Evolutionary conservation across 2,888 invertebrate species (phyloP).

Genomic region (Drosophila paucipuncta): DNA sequence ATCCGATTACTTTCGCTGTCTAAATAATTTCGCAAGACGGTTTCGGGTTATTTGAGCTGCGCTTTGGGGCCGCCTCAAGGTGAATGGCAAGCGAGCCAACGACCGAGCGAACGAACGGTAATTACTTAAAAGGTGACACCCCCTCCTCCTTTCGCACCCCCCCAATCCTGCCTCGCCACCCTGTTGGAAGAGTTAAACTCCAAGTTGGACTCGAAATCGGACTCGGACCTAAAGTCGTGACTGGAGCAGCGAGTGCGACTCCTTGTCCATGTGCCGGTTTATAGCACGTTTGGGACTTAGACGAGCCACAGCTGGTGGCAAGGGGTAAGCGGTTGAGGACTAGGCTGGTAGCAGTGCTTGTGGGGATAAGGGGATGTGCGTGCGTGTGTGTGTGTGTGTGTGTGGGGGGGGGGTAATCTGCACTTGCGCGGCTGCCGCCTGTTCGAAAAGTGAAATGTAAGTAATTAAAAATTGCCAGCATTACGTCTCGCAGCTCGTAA

Average conservation of each 20-base stretch:
- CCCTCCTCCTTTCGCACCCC: neutral
- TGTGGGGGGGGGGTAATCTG: slow-evolving; percentile 23
- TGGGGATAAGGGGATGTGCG: neutral
- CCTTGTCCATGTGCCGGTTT: slow-evolving; percentile 64
- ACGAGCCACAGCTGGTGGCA: neutral
- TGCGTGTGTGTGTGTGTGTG: too few relatives aligned
- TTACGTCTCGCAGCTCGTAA: slow-evolving; percentile 42
- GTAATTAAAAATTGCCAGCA: slow-evolving; percentile 76
- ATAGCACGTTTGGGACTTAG: slow-evolving; percentile 66
- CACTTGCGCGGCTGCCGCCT: slow-evolving; percentile 72
- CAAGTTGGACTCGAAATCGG: slow-evolving; percentile 18
- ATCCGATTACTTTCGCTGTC: slow-evolving; percentile 77
- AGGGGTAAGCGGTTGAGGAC: neutral
- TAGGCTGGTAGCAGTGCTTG: neutral
- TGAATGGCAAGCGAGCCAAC: slow-evolving; percentile 62
- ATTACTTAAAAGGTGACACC: slow-evolving; percentile 69
- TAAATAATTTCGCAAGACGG: slow-evolving; percentile 72
- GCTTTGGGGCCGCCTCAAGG: slow-evolving; percentile 70
- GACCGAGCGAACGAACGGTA: slow-evolving; percentile 61
- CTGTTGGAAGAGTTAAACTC: neutral
- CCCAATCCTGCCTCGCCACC: neutral
- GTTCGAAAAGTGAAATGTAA: slow-evolving; percentile 70
- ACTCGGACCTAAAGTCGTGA: slow-evolving; percentile 32
- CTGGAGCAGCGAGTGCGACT: slow-evolving; percentile 21
- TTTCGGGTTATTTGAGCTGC: slow-evolving; percentile 71